These are phyloP conservation scores for Podilymbus podiceps DNA, from an alignment of 2,113 vertebrate species.

Conservation along the genomic window DNA sequence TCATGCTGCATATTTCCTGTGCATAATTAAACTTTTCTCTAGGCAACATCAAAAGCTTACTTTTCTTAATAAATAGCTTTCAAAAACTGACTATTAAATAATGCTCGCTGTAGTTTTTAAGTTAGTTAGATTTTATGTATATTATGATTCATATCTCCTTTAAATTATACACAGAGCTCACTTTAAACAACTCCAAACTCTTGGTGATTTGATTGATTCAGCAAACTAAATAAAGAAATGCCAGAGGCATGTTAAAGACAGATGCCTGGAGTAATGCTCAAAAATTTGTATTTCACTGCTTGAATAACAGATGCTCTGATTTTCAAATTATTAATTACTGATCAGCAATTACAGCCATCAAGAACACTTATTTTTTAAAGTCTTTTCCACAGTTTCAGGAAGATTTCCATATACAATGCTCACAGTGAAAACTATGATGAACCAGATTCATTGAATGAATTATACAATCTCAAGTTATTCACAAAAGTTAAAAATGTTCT, in stretches of 20 bases:
- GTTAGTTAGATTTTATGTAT: neutral
- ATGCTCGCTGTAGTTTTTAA: neutral
- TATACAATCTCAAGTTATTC: neutral
- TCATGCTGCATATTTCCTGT: neutral
- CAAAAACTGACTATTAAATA: neutral
- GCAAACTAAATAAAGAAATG: neutral
- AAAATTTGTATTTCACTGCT: neutral
- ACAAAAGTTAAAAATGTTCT: neutral
- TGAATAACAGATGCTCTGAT: neutral
- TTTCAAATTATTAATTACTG: neutral
- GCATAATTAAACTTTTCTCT: slow-evolving; percentile 1
- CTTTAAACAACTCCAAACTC: neutral
- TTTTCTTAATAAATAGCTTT: neutral
- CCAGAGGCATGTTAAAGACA: neutral
- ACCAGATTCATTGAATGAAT: neutral
- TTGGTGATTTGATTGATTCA: neutral
- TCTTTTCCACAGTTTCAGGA: neutral
- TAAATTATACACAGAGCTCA: neutral
- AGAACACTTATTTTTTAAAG: neutral
- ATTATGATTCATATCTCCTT: neutral
- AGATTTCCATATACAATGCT: neutral
- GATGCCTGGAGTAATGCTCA: neutral
- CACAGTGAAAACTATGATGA: neutral
- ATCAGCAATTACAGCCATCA: neutral
- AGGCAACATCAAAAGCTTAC: neutral